These are phyloP conservation scores for Spilarctia lutea DNA, from an alignment of 2,888 invertebrate species.

Conservation along the genomic window DNA sequence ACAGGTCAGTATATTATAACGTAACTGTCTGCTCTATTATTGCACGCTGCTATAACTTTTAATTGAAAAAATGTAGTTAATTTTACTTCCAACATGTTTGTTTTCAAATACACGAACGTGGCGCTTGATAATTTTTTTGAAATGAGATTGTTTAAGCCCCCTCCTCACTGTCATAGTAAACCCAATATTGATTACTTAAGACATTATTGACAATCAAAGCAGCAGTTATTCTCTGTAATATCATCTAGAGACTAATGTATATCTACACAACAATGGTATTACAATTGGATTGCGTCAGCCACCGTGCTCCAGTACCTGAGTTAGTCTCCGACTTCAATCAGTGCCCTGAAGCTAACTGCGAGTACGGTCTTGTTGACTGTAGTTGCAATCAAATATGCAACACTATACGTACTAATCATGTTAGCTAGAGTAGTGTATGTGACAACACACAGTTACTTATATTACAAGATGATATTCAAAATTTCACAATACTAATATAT, in stretches of 20 bases:
- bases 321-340: slow-evolving; percentile 14
- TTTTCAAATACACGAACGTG: too few relatives aligned
- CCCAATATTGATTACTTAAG: too few relatives aligned
- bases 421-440: neutral
- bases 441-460: neutral
- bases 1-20: neutral
- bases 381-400: slow-evolving; percentile 16
- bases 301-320: neutral
- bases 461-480: neutral
- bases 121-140: too few relatives aligned
- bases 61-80: too few relatives aligned
- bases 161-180: too few relatives aligned
- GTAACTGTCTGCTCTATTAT: neutral
- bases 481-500: neutral
- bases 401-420: slow-evolving; percentile 9
- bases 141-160: too few relatives aligned
- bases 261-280: neutral
- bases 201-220: neutral
- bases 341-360: slow-evolving; percentile 8
- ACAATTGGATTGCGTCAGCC: neutral
- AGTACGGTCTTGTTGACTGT: slow-evolving; percentile 15
- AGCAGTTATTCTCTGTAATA: neutral
- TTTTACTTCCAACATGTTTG: too few relatives aligned
- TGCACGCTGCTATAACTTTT: too few relatives aligned
- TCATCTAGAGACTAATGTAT: neutral